A percentile compares a stretch with the other conserved stretches of the same genome.
Evolutionary conservation across 1,140 invertebrate species (phyloP).

Genomic region (Gonatopus flavifemur): DNA sequence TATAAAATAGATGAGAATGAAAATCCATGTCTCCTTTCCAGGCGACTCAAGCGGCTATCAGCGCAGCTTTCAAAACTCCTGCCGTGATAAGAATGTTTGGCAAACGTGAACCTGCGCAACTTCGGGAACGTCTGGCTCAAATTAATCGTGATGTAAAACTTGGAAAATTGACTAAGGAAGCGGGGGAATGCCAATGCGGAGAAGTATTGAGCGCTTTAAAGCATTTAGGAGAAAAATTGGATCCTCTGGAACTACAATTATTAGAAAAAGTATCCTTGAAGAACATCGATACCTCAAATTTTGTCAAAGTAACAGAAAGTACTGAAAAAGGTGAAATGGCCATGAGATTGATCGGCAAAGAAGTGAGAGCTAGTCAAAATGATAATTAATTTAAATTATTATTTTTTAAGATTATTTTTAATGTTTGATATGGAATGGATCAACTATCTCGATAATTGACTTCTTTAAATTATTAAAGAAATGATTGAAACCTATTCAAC

Average conservation of each 20-base stretch:
- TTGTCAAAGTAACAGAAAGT: constrained; percentile 61
- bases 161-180: constrained; percentile 53
- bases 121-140: constrained; percentile 64
- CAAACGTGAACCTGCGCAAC: constrained; percentile 70
- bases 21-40: constrained; percentile 37
- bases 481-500: too few relatives aligned
- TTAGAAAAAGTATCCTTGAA: constrained; percentile 60
- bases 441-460: too few relatives aligned
- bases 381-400: constrained; percentile 8
- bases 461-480: too few relatives aligned
- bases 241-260: constrained; percentile 62
- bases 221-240: constrained; percentile 69
- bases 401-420: too few relatives aligned
- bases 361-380: constrained; percentile 34
- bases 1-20: constrained; percentile 3
- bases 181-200: constrained; percentile 47
- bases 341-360: constrained; percentile 33
- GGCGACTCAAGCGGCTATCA: constrained; percentile 78
- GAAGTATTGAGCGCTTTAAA: constrained; percentile 72
- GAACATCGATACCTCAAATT: constrained; percentile 52
- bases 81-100: constrained; percentile 79
- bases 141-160: constrained; percentile 61
- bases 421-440: too few relatives aligned
- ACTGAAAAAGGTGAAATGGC: constrained; percentile 48
- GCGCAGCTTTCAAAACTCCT: constrained; percentile 76